These are phyloP conservation scores for Plodia interpunctella DNA, from an alignment of 1,140 invertebrate species.

Conservation along the genomic window DNA sequence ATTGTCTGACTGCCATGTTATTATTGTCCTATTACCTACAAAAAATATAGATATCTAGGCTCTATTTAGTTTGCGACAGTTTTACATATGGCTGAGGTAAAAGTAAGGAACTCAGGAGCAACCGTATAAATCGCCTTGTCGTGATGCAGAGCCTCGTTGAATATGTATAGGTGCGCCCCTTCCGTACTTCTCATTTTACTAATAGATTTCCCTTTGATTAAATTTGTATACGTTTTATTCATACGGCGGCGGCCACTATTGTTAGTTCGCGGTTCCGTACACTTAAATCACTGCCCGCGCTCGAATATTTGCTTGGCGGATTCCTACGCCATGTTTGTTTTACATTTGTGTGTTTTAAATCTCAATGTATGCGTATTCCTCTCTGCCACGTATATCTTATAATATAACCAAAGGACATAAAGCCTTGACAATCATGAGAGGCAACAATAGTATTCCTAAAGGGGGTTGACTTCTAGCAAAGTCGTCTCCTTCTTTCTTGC, in stretches of 20 bases:
- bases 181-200: conserved; percentile 76
- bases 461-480: too few species aligned
- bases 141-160: conserved; percentile 75
- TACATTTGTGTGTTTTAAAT: not conserved
- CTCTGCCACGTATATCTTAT: too few species aligned
- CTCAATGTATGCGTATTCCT: not conserved
- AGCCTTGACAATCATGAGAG: too few species aligned
- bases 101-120: conserved; percentile 68
- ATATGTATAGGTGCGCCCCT: conserved; percentile 75
- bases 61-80: conserved; percentile 25
- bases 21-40: too few species aligned
- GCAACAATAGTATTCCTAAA: too few species aligned
- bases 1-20: too few species aligned
- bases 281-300: conserved; percentile 50
- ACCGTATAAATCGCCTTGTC: conserved; percentile 72
- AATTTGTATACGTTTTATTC: conserved; percentile 77
- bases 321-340: conserved; percentile 45
- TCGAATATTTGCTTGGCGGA: conserved; percentile 27
- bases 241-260: conserved; percentile 62
- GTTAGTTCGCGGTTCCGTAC: conserved; percentile 54
- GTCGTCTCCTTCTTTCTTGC: too few species aligned
- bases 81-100: conserved; percentile 70
- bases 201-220: conserved; percentile 77
- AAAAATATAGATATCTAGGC: conserved; percentile 19
- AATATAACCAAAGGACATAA: too few species aligned